Evolutionary conservation across 2,797 vertebrate genomes (phyloP), one percentile per base, ranked within the genome.

Genomic region (Benthosema pterotum): DNA sequence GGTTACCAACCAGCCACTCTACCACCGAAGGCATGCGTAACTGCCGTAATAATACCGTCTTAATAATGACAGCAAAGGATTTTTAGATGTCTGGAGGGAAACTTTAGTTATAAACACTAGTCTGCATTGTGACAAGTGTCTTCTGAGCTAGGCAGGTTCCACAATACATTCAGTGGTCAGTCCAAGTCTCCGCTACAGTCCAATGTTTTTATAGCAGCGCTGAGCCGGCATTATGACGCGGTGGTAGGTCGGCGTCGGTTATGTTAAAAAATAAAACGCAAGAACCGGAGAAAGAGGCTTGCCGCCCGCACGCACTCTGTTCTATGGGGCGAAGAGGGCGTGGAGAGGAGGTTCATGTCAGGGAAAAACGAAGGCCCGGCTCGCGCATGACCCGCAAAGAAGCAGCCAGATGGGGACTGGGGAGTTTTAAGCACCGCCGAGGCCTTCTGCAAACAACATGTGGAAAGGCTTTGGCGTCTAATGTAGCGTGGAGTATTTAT

Each of bases 401-500:
- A 9, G 68, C 79, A 9, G 68, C 79, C 82, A 86, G 88, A 88
- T 83, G 84, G 78, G 69, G 77, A 79, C 75, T 59, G 69, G 73
- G 73, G 64, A 38, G 61, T 69, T 83, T n/a, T 82, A 76, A 89
- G 83, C 82, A 79, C 86, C 81, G 64, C 42, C 38, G 83, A 88
- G 88, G 82, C 86, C 88, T 89, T 90, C 77, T 80, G 83, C 87
- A 90, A 91, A 91, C 87, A 92, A 87, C 91, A 91, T 88, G 88
- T 92, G 89, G 88, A 92, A 91, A 77, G 88, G 85, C 90, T 93
- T 89, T 88, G 83, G 85, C 48, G 68, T 77, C 81, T 89, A 92
- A 92, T 92, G 91, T 90, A 90, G 91, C 89, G 60, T 92, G 85
- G 78, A 86, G 82, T 84, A 80, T 91, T 93, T 91, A 92, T 91